A percentile compares a stretch with the other conserved stretches of the same genome.
Conservation (phyloP, 2,888 invertebrate species). For the Pristionchus exspectatus region DNA sequence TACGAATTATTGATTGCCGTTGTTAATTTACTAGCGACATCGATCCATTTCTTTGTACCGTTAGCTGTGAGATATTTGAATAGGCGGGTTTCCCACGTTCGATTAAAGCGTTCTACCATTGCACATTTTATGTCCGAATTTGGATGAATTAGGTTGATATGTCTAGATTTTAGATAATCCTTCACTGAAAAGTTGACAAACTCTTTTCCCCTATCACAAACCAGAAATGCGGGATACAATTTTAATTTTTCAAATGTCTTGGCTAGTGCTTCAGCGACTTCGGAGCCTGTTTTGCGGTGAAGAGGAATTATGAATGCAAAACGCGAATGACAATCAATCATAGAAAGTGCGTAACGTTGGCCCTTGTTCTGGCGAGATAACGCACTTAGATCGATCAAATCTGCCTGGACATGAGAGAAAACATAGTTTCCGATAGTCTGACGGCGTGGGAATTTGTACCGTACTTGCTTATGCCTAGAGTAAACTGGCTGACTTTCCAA, state of each 20-base stretch:
- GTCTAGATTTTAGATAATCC: background rate
- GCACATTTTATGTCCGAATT: background rate
- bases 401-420: too few relatives aligned
- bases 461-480: background rate
- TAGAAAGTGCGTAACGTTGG: too few relatives aligned
- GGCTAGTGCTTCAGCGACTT: background rate
- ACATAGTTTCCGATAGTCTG: background rate
- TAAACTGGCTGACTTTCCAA: too few relatives aligned
- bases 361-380: too few relatives aligned
- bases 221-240: background rate
- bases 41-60: constrained; percentile 2
- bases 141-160: constrained; percentile 12
- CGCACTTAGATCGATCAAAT: too few relatives aligned
- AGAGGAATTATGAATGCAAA: too few relatives aligned
- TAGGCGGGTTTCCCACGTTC: background rate
- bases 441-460: background rate
- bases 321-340: too few relatives aligned
- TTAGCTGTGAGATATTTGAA: too few relatives aligned
- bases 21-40: background rate
- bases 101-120: background rate
- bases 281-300: background rate
- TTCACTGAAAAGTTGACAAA: background rate
- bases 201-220: background rate
- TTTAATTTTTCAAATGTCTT: background rate
- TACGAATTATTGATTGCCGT: too few relatives aligned